Conservation (phyloP, 2,113 vertebrate species). For the Gobio gobio region DNA sequence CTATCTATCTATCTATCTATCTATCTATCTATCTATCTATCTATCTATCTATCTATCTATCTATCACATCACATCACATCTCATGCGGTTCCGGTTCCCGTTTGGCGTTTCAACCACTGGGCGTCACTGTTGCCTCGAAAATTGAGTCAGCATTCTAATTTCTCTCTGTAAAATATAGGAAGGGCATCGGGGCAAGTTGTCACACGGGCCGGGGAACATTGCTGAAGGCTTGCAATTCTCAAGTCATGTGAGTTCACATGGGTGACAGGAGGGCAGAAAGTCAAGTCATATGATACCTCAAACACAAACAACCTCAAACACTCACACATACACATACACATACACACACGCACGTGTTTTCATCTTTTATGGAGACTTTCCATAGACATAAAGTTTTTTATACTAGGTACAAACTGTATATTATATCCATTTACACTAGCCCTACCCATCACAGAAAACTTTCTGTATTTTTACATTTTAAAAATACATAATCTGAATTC, state of each 20-base stretch:
- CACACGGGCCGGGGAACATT: not conserved
- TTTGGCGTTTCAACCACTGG: not conserved
- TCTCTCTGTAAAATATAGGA: not conserved
- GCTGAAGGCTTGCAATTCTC: conserved; percentile 4
- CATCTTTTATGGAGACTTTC: too few relatives aligned
- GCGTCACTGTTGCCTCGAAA: not conserved
- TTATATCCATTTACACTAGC: too few relatives aligned
- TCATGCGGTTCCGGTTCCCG: not conserved
- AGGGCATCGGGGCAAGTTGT: not conserved
- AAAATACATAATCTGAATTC: too few relatives aligned
- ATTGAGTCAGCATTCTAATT: not conserved
- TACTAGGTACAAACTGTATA: too few relatives aligned
- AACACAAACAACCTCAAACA: not conserved
- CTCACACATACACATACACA: not conserved
- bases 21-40: not conserved
- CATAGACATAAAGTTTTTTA: too few relatives aligned
- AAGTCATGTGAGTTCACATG: conserved; percentile 67
- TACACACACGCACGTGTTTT: too few relatives aligned
- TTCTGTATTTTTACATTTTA: too few relatives aligned
- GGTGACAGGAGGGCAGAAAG: conserved; percentile 59
- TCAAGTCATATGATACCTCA: conserved; percentile 64
- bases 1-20: not conserved
- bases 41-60: not conserved
- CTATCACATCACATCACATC: not conserved
- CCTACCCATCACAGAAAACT: too few relatives aligned